These are phyloP conservation scores for Prorops nasuta DNA, from an alignment of 1,140 invertebrate species.

Conservation along the genomic window DNA sequence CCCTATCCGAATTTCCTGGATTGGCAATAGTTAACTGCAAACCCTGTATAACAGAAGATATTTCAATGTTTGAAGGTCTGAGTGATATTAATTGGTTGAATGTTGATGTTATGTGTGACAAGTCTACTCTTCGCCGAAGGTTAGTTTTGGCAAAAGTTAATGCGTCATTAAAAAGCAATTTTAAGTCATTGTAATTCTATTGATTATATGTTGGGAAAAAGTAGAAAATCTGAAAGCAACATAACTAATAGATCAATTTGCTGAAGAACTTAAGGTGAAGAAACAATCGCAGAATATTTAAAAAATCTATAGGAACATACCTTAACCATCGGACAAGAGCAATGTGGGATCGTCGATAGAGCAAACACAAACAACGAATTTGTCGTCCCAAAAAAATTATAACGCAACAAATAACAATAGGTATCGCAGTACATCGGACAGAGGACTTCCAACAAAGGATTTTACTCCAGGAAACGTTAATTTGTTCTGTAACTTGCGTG, in stretches of 20 bases:
- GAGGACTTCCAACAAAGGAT: not conserved
- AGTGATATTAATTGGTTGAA: slow-evolving; percentile 16
- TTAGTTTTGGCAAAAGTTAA: slow-evolving; percentile 11
- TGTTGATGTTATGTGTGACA: slow-evolving; percentile 13
- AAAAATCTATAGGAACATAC: slow-evolving; percentile 23
- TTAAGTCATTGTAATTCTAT: not conserved
- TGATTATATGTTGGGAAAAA: slow-evolving; percentile 9
- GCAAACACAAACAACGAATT: slow-evolving; percentile 3
- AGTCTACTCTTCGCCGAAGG: slow-evolving; percentile 11
- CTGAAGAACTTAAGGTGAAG: slow-evolving; percentile 14
- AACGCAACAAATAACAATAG: not conserved
- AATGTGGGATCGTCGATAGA: not conserved
- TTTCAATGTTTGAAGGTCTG: slow-evolving; percentile 1
- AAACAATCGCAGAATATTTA: slow-evolving; percentile 4
- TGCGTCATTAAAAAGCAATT: too few relatives aligned
- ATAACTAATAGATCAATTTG: slow-evolving; percentile 15
- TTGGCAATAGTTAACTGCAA: too few relatives aligned
- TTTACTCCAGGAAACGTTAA: not conserved
- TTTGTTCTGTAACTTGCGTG: slow-evolving; percentile 15
- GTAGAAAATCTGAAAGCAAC: slow-evolving; percentile 9
- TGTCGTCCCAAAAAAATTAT: not conserved
- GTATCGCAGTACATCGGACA: not conserved
- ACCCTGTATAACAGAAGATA: too few relatives aligned
- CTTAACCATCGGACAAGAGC: slow-evolving; percentile 5
- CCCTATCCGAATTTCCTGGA: too few relatives aligned